A percentile compares a stretch with the other conserved stretches of the same genome.
Evolutionary conservation across 2,888 invertebrate species (phyloP).

Genomic region (Nephrotoma appendiculata): DNA sequence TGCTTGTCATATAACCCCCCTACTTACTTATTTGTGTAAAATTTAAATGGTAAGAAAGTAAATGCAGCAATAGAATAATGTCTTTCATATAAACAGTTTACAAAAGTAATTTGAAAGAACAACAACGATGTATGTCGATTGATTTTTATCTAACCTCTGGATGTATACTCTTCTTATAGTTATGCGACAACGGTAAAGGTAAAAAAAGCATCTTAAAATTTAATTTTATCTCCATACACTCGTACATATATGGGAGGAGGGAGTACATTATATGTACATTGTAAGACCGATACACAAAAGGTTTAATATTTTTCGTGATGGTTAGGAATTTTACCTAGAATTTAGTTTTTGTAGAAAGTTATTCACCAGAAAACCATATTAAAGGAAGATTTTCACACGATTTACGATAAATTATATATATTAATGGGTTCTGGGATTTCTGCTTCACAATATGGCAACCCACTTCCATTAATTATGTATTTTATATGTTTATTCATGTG

Average conservation of each 20-base stretch:
- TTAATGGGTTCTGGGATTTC: background rate
- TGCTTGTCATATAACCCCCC: background rate
- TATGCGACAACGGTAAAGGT: background rate
- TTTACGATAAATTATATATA: background rate
- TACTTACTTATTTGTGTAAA: background rate
- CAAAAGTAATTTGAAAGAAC: background rate
- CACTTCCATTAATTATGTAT: background rate
- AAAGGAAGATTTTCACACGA: background rate
- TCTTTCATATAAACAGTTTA: background rate
- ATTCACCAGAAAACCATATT: background rate
- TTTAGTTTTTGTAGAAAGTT: background rate
- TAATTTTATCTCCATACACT: background rate
- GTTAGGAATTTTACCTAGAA: background rate
- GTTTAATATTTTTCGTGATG: background rate
- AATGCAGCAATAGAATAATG: background rate
- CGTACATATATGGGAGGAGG: background rate
- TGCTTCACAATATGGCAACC: background rate
- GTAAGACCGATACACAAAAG: background rate
- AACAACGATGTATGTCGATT: background rate
- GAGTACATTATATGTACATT: background rate
- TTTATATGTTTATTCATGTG: background rate
- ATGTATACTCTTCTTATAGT: background rate
- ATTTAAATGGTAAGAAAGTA: background rate
- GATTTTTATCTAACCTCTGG: background rate
- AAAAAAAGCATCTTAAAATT: background rate